Evolutionary conservation across 2,797 vertebrate genomes (phyloP), one percentile per base, ranked within the genome.

Genomic region (Sus cebifrons): DNA sequence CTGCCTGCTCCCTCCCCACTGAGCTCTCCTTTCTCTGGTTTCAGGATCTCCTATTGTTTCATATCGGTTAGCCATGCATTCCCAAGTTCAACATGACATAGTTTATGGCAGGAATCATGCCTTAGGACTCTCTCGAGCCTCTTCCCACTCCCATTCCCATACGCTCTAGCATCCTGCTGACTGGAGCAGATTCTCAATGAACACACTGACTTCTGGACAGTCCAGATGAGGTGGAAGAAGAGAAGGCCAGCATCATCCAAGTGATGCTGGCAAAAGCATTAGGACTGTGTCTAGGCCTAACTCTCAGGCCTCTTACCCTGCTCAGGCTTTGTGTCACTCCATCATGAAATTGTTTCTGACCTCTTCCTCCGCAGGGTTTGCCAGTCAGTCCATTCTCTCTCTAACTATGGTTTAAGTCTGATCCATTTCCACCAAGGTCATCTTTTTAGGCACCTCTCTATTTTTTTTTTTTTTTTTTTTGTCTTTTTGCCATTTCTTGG

Each of bases 1-100:
- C 25, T 11, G 5, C 7, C 44, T 58, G 16, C 10, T 6, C 1
- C 20, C 6, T 40, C 58, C 9, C 29, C 9, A 0, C 10, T 4
- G 17, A 67, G 74, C 12, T 29, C 58, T 58, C n/a, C 9, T 32
- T 87, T 90, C 65, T 62, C 54, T 44, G 25, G 4, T 32, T 95
- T 71, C 65, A 64, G 32, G 52, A 44, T 17, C 44, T 68, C 60
- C 70, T 36, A 4, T 12, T 32, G 44, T 71, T 64, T 78, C 32
- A 11, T 9, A 71, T 21, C 10, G 52, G 20, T 90, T 83, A 27
- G 25, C 21, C 52, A 70, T 67, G 21, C 17, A 32, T 67, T 77
- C 5, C 40, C 36, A 82, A 77, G 23, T 71, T 54, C 29, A 85
- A 71, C 23, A 0, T 20, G 25, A 65, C 27, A 73, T 74, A 29